Conservation (phyloP, 2,113 vertebrate genomes). For the Hiodon tergisus region DNA sequence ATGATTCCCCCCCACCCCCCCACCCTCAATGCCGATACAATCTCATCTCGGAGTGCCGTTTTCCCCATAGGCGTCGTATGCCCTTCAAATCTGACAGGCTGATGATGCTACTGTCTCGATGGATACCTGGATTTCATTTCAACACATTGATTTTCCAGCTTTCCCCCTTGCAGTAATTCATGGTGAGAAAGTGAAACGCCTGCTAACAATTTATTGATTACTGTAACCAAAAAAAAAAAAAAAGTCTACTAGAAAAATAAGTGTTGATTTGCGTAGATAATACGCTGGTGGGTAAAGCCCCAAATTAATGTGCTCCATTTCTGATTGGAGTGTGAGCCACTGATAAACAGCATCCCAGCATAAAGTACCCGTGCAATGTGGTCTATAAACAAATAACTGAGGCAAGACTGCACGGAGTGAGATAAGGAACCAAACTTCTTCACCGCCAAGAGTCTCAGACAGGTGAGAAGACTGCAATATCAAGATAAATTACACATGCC, state of each 20-base stretch:
- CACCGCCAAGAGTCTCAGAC: slow-evolving; percentile 12
- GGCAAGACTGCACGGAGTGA: slow-evolving; percentile 18
- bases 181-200: slow-evolving; percentile 48
- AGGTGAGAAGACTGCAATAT: neutral
- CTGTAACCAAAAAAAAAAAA: slow-evolving; percentile 30
- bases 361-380: neutral
- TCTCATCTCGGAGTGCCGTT: neutral
- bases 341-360: slow-evolving; percentile 19
- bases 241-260: slow-evolving; percentile 35
- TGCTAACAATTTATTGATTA: slow-evolving; percentile 62
- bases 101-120: slow-evolving; percentile 15
- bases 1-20: neutral
- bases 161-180: slow-evolving; percentile 30
- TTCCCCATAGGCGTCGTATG: neutral
- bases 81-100: slow-evolving; percentile 26
- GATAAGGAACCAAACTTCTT: slow-evolving; percentile 22
- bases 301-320: slow-evolving; percentile 19
- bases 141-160: slow-evolving; percentile 35
- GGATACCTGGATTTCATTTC: slow-evolving; percentile 38
- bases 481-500: slow-evolving; percentile 17
- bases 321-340: slow-evolving; percentile 13
- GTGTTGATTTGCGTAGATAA: slow-evolving; percentile 41
- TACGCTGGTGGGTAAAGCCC: slow-evolving; percentile 20
- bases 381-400: slow-evolving; percentile 28
- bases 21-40: slow-evolving; percentile 22